phyloP scores from a whole-genome alignment of 2,797 vertebrate genomes.

The Lithobates sylvaticus region DNA sequence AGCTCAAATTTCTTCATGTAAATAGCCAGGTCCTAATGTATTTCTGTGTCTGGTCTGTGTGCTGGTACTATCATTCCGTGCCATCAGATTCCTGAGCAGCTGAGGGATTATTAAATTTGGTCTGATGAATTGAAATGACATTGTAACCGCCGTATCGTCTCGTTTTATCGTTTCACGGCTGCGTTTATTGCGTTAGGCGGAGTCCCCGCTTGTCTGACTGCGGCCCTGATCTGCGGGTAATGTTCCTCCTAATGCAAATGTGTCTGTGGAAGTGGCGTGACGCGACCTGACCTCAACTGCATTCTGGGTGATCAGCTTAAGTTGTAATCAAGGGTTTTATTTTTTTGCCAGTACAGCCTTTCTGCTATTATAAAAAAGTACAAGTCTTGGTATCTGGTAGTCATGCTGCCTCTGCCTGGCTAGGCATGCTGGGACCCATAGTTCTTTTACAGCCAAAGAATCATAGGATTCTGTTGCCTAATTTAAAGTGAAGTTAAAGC shows the following conservation, averaged over 20 bases:
- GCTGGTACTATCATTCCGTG: conserved; percentile 13
- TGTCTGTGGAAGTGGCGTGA: neutral
- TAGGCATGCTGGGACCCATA: neutral
- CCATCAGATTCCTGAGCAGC: conserved; percentile 13
- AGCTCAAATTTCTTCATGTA: conserved; percentile 13
- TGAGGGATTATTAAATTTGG: conserved; percentile 50
- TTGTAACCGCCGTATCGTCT: conserved; percentile 33
- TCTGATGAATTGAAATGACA: conserved; percentile 56
- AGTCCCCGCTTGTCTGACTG: conserved; percentile 20
- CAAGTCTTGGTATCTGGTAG: neutral
- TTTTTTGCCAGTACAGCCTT: too few relatives aligned
- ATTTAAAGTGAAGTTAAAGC: too few relatives aligned
- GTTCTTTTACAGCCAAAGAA: neutral
- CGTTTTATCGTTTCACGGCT: conserved; percentile 39
- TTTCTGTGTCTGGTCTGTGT: neutral
- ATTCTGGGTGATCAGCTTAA: neutral
- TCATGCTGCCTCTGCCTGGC: neutral
- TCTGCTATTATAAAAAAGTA: neutral
- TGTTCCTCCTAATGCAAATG: conserved; percentile 31
- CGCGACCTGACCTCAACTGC: neutral
- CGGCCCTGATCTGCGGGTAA: conserved; percentile 25
- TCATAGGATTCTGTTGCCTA: too few relatives aligned
- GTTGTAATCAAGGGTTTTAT: neutral
- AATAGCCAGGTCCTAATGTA: conserved; percentile 26
- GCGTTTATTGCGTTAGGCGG: conserved; percentile 44